Evolutionary conservation across 1,140 invertebrate genomes (phyloP).

Genomic region (Scaptomyza graminum): DNA sequence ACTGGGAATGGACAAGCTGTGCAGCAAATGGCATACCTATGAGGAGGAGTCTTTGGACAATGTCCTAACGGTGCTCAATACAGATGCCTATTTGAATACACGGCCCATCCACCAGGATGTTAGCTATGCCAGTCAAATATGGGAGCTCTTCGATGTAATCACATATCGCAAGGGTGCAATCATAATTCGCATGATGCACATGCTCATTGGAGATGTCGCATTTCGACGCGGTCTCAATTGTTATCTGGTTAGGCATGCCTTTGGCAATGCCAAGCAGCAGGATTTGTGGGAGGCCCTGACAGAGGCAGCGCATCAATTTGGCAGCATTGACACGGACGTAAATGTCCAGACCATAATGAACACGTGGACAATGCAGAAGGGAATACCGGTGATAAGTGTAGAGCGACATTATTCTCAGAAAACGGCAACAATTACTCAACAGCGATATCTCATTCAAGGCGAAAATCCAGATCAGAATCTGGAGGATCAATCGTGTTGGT

Average conservation of each 20-base stretch:
- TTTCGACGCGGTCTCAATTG: slow-evolving; percentile 88
- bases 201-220: slow-evolving; percentile 91
- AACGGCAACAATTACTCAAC: slow-evolving; percentile 84
- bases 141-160: slow-evolving; percentile 94
- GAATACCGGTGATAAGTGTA: slow-evolving; percentile 91
- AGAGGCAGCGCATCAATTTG: slow-evolving; percentile 84
- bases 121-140: slow-evolving; percentile 89
- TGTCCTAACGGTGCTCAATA: slow-evolving; percentile 84
- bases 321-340: slow-evolving; percentile 84
- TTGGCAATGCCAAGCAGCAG: slow-evolving; percentile 90
- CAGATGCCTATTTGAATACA: slow-evolving; percentile 86
- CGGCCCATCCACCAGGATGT: slow-evolving; percentile 87
- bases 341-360: slow-evolving; percentile 89
- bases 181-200: slow-evolving; percentile 94
- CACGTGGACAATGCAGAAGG: slow-evolving; percentile 92
- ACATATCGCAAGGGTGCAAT: slow-evolving; percentile 93
- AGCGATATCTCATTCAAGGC: slow-evolving; percentile 75
- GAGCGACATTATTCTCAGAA: slow-evolving; percentile 85
- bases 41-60: slow-evolving; percentile 86
- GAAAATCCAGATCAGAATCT: background rate
- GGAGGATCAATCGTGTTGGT: slow-evolving; percentile 82
- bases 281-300: slow-evolving; percentile 92
- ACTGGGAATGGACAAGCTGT: slow-evolving; percentile 85
- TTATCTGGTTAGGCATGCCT: slow-evolving; percentile 87
- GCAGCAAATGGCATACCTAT: slow-evolving; percentile 87